phyloP scores from a whole-genome alignment of 2,888 invertebrate genomes.

The Spialia ferax region DNA sequence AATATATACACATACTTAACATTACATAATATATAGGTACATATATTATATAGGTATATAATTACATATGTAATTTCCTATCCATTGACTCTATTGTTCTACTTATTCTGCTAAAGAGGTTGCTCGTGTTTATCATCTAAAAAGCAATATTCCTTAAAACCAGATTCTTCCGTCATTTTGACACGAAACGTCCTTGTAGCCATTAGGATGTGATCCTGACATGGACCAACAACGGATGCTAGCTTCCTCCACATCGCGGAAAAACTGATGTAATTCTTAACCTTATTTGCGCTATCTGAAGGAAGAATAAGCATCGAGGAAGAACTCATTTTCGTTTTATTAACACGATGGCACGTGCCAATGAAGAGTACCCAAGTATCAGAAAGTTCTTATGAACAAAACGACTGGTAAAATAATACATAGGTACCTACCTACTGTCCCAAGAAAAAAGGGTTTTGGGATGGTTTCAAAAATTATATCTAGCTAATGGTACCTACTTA shows the following conservation, averaged over 20 bases:
- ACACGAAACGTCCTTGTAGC: constrained; percentile 65
- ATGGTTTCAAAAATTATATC: no score
- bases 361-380: not conserved
- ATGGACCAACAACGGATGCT: constrained; percentile 65
- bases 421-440: no score
- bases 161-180: constrained; percentile 52
- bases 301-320: constrained; percentile 47
- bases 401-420: not conserved
- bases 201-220: constrained; percentile 74
- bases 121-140: not conserved
- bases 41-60: no score
- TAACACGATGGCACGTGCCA: constrained; percentile 2
- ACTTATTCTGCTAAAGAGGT: not conserved
- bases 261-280: constrained; percentile 59
- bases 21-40: no score
- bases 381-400: not conserved
- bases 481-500: no score
- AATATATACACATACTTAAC: no score
- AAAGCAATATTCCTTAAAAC: constrained; percentile 46
- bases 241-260: constrained; percentile 74
- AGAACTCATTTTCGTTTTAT: constrained; percentile 4
- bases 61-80: no score
- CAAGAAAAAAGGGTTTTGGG: no score
- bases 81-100: no score
- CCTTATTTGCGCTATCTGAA: constrained; percentile 51